These are phyloP conservation scores for Agelastica alni DNA, from an alignment of 2,888 invertebrate species.

Conservation along the genomic window DNA sequence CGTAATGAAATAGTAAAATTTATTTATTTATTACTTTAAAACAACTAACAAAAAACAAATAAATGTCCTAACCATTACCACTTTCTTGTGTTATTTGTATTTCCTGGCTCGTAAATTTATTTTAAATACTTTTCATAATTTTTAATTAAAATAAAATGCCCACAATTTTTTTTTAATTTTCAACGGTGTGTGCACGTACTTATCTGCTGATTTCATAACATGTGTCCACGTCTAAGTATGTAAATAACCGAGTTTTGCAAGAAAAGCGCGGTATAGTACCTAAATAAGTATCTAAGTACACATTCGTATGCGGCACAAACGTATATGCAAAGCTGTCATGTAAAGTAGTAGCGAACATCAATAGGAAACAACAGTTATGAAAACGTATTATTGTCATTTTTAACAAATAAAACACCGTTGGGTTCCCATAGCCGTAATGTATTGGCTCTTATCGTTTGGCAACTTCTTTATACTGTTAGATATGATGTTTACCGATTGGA, in stretches of 20 bases:
- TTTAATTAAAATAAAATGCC: no score
- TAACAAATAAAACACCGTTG: constrained; percentile 27
- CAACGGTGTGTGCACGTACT: background rate
- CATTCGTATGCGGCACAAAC: constrained; percentile 9
- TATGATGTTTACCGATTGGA: no score
- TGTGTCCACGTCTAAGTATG: constrained; percentile 2
- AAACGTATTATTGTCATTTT: constrained; percentile 28
- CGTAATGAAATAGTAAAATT: no score
- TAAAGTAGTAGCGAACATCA: constrained; percentile 20
- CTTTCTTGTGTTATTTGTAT: no score
- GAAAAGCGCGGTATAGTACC: background rate
- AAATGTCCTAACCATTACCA: no score
- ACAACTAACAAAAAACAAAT: no score
- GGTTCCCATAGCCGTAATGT: constrained; percentile 3
- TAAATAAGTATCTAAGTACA: constrained; percentile 2
- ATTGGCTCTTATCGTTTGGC: constrained; percentile 3
- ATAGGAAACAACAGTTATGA: constrained; percentile 25
- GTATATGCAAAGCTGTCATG: constrained; percentile 13
- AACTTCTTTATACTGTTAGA: no score
- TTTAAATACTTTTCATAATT: no score
- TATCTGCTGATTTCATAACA: background rate
- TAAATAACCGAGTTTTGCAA: background rate
- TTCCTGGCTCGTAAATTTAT: no score
- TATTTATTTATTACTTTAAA: no score
- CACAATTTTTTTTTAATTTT: no score